A percentile compares a stretch with the other conserved stretches of the same genome.
Evolutionary conservation across 2,797 vertebrate species (phyloP).

Genomic region (Emys orbicularis): DNA sequence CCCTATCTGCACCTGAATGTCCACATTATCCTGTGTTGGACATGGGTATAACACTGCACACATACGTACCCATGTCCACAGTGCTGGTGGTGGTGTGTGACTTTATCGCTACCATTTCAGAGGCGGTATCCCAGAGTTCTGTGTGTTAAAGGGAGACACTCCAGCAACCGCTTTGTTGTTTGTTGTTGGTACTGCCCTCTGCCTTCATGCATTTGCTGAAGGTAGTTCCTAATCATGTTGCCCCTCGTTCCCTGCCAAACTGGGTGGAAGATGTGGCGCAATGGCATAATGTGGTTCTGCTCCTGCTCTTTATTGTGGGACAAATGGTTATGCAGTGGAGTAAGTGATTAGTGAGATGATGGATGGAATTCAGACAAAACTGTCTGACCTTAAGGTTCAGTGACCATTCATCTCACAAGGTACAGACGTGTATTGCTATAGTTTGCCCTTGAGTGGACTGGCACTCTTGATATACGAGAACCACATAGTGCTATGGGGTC

Average conservation of each 20-base stretch:
- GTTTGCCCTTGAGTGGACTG: background rate
- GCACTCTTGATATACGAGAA: background rate
- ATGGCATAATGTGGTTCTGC: background rate
- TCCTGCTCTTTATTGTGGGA: background rate
- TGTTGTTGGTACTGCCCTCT: background rate
- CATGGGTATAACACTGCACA: too few species aligned
- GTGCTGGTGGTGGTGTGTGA: too few species aligned
- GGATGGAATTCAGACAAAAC: background rate
- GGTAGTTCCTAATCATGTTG: background rate
- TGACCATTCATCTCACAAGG: background rate
- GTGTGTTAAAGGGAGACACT: too few species aligned
- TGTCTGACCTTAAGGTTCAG: background rate
- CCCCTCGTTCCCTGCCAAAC: background rate
- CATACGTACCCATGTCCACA: too few species aligned
- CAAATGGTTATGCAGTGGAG: too few species aligned
- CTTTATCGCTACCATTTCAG: too few species aligned
- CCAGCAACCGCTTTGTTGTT: background rate
- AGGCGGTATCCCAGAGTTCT: too few species aligned
- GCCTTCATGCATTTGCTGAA: background rate
- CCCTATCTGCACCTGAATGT: too few species aligned
- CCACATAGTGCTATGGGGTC: background rate
- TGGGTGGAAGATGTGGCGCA: background rate
- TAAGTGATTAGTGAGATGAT: background rate
- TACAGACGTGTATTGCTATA: background rate
- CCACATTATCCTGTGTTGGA: too few species aligned